phyloP scores from a whole-genome alignment of 64 coral and sea anemone genomes.

The Trachythela sp. region DNA sequence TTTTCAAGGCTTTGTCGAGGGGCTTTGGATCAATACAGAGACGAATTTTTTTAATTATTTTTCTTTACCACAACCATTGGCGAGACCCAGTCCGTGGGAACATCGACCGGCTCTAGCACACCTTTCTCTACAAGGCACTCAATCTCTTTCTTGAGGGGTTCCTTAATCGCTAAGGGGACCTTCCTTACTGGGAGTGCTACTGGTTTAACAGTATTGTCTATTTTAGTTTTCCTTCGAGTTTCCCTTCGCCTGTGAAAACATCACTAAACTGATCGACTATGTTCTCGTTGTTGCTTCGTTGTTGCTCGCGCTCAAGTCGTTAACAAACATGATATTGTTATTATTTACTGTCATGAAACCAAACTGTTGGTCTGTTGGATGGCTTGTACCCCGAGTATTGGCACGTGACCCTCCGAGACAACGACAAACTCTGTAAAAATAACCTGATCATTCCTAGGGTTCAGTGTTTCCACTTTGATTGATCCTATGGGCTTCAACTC shows the following conservation, averaged over 20 bases:
- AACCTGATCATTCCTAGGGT: no score
- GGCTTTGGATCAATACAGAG: not conserved
- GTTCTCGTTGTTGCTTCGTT: no score
- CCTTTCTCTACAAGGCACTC: not conserved
- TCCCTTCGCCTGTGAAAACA: conserved; percentile 58
- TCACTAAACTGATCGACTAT: no score
- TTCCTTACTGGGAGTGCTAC: conserved; percentile 33
- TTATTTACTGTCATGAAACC: not conserved
- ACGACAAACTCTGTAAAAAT: no score
- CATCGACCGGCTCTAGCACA: not conserved
- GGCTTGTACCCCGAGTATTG: conserved; percentile 9
- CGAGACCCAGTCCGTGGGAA: conserved; percentile 32
- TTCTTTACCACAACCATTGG: not conserved
- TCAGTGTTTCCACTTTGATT: not conserved
- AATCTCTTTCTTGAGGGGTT: conserved; percentile 48
- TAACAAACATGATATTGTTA: no score
- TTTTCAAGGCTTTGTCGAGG: not conserved
- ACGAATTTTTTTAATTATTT: not conserved
- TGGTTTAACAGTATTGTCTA: conserved; percentile 53
- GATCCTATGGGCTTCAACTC: not conserved
- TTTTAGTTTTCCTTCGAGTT: conserved; percentile 44
- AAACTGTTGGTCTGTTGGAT: conserved; percentile 20
- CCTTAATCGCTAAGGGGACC: conserved; percentile 36
- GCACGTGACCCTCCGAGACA: no score
- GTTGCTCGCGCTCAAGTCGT: no score